Evolutionary conservation across 2,888 invertebrate species (phyloP).

Genomic region (Drosophila neonasuta): DNA sequence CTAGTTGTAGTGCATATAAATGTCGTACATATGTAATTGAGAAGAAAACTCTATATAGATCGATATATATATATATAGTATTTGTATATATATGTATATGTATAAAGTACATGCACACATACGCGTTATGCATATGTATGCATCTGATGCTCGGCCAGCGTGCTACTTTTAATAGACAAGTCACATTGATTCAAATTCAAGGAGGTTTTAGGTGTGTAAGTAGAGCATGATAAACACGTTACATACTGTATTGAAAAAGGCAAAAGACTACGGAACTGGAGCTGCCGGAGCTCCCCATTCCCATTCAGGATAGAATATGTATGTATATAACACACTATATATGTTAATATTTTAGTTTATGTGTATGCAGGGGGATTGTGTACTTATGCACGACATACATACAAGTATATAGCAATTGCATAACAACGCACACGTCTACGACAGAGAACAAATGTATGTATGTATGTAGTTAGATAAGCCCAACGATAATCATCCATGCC

Average conservation of each 20-base stretch:
- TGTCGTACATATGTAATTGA: conserved; percentile 39
- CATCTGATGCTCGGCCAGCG: conserved; percentile 71
- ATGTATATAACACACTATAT: conserved; percentile 9
- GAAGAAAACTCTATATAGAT: conserved; percentile 62
- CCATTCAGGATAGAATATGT: conserved; percentile 11
- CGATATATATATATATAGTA: conserved; percentile 33
- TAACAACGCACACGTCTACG: conserved; percentile 55
- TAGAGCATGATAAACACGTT: conserved; percentile 39
- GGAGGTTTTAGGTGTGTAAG: conserved; percentile 68
- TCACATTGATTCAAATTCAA: conserved; percentile 78
- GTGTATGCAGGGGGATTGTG: conserved; percentile 27
- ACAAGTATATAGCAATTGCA: conserved; percentile 38
- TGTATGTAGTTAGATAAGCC: conserved; percentile 19
- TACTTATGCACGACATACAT: conserved; percentile 31
- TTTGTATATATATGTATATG: conserved; percentile 32
- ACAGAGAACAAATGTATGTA: conserved; percentile 52
- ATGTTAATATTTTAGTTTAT: not conserved
- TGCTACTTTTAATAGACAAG: conserved; percentile 74
- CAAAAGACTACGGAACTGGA: conserved; percentile 59
- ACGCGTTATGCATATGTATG: conserved; percentile 47
- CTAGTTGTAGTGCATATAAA: conserved; percentile 49
- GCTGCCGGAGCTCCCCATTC: conserved; percentile 32
- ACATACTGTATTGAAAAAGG: conserved; percentile 38
- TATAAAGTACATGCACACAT: conserved; percentile 5
- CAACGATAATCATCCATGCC: not conserved